These are phyloP conservation scores for Cyrtonyx montezumae DNA, from an alignment of 2,113 vertebrate genomes.

Conservation along the genomic window DNA sequence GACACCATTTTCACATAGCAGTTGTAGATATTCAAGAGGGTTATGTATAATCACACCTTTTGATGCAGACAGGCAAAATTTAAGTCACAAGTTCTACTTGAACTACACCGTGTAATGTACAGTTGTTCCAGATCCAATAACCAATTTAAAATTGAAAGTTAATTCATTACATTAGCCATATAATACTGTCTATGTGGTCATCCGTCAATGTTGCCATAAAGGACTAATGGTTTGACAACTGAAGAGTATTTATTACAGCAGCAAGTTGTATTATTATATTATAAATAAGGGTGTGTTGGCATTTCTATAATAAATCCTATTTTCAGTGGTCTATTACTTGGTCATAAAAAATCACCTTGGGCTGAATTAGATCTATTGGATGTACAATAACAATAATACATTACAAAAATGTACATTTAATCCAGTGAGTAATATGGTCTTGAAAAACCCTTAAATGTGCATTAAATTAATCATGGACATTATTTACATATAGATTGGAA, in stretches of 20 bases:
- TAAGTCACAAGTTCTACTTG: not conserved
- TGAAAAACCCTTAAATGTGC: slow-evolving; percentile 27
- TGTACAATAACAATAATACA: slow-evolving; percentile 59
- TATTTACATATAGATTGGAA: slow-evolving; percentile 39
- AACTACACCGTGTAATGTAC: slow-evolving; percentile 17
- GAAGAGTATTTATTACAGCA: slow-evolving; percentile 76
- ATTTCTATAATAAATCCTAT: slow-evolving; percentile 76
- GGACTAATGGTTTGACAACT: slow-evolving; percentile 77
- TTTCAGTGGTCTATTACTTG: slow-evolving; percentile 67
- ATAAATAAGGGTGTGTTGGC: slow-evolving; percentile 75
- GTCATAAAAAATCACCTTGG: slow-evolving; percentile 72
- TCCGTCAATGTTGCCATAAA: slow-evolving; percentile 66
- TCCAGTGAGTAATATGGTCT: slow-evolving; percentile 1
- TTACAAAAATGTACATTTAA: slow-evolving; percentile 53
- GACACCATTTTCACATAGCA: not conserved
- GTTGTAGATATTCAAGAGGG: not conserved
- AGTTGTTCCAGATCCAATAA: slow-evolving; percentile 59
- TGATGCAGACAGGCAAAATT: not conserved
- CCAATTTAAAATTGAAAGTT: slow-evolving; percentile 72
- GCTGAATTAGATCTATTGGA: slow-evolving; percentile 68
- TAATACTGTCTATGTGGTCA: slow-evolving; percentile 52
- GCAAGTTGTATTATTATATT: slow-evolving; percentile 68
- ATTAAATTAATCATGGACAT: slow-evolving; percentile 44
- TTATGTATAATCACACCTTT: not conserved
- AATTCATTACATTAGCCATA: slow-evolving; percentile 74